These are phyloP conservation scores for Poeciliopsis presidionis DNA, from an alignment of 2,797 vertebrate genomes.

Conservation along the genomic window DNA sequence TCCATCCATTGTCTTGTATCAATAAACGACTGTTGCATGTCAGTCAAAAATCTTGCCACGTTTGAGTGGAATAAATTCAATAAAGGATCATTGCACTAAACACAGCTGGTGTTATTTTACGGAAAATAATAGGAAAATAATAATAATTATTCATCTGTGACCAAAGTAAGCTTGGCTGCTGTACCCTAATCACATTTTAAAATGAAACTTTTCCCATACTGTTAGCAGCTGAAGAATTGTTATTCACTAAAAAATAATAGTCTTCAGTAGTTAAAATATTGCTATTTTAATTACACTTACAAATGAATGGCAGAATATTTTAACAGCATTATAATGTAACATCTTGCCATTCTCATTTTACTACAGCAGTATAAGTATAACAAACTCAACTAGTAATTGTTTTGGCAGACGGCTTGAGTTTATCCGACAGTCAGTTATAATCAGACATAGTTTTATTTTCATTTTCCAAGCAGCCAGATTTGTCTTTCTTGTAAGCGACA, in stretches of 20 bases:
- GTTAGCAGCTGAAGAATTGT: neutral
- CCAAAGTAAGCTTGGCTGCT: neutral
- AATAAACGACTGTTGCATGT: neutral
- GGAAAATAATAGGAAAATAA: no score
- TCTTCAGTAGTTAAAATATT: no score
- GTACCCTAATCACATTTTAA: neutral
- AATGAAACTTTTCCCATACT: neutral
- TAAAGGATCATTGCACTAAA: neutral
- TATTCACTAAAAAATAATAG: no score
- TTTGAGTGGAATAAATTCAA: neutral
- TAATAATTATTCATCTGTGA: neutral
- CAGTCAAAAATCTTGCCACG: neutral
- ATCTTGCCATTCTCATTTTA: no score
- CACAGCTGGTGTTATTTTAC: no score
- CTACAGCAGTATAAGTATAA: no score
- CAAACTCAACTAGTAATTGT: no score
- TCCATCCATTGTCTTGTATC: no score
- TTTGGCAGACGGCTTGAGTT: neutral
- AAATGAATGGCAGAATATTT: no score
- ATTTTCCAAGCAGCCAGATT: neutral
- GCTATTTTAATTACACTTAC: no score
- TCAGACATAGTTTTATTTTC: neutral
- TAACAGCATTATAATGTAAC: no score
- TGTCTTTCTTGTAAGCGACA: neutral
- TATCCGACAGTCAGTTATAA: neutral